These are phyloP conservation scores for Tupaia chinensis DNA, from an alignment of 2,113 vertebrate genomes.

Conservation along the genomic window DNA sequence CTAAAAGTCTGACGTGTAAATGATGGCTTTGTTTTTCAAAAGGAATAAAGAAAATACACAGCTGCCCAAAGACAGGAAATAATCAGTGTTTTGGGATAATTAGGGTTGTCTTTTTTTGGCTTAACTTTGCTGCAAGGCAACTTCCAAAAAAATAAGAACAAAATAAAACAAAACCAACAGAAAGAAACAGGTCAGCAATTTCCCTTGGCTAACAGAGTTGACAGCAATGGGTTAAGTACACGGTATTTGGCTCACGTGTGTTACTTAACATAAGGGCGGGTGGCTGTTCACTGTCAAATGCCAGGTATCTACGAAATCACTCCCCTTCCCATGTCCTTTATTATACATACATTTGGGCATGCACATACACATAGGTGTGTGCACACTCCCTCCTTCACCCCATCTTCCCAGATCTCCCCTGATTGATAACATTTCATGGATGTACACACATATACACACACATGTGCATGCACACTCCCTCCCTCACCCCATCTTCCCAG, in stretches of 20 bases:
- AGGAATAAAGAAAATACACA: neutral
- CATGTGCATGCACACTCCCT: too few relatives aligned
- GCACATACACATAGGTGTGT: too few relatives aligned
- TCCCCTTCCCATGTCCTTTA: neutral
- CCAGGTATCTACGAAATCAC: neutral
- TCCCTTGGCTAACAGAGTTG: neutral
- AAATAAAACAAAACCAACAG: neutral
- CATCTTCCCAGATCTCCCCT: too few relatives aligned
- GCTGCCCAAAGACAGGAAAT: neutral
- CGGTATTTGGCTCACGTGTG: neutral
- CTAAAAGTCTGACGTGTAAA: conserved; percentile 44
- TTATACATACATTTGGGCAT: neutral
- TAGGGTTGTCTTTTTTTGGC: neutral
- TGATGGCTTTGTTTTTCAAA: neutral
- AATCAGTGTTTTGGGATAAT: conserved; percentile 5
- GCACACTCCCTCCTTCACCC: too few relatives aligned
- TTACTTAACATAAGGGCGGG: neutral
- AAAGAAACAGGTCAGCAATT: neutral
- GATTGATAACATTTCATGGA: too few relatives aligned
- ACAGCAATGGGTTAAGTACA: neutral
- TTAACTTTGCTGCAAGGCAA: neutral
- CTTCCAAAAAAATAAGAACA: neutral
- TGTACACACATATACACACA: too few relatives aligned
- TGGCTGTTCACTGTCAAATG: neutral
- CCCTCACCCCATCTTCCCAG: too few relatives aligned